A percentile compares a stretch with the other conserved stretches of the same genome.
phyloP scores from a whole-genome alignment of 2,797 vertebrate species.

The Trachurus trachurus region DNA sequence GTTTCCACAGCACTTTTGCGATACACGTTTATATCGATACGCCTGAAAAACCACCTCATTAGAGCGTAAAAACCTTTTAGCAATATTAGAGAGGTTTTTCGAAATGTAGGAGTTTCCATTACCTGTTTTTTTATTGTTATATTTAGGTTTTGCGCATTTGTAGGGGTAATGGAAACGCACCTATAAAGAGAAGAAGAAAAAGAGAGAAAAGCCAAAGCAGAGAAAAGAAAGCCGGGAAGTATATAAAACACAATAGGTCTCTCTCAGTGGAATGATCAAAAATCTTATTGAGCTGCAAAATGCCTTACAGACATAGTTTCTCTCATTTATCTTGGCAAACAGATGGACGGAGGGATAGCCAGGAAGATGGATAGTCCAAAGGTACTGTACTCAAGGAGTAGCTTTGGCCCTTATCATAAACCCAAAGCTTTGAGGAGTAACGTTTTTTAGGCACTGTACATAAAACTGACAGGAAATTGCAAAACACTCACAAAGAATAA shows the following conservation, averaged over 20 bases:
- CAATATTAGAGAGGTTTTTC: no score
- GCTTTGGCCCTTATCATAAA: slow-evolving; percentile 7
- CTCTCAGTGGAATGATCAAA: slow-evolving; percentile 2
- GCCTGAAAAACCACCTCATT: no score
- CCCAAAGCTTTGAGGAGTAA: slow-evolving; percentile 6
- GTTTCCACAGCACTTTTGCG: no score
- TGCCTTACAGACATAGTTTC: neutral
- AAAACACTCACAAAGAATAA: slow-evolving; percentile 1
- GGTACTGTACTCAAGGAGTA: neutral
- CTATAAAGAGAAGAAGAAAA: neutral
- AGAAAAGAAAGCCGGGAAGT: neutral
- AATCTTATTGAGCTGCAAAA: neutral
- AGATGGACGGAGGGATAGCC: neutral
- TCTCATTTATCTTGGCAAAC: slow-evolving; percentile 20
- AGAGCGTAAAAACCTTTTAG: no score
- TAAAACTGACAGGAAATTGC: slow-evolving; percentile 12
- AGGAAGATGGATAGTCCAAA: neutral
- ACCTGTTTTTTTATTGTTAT: no score
- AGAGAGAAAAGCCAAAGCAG: neutral
- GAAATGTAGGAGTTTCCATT: no score
- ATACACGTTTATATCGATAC: no score
- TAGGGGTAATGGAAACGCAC: no score
- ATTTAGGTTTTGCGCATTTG: no score
- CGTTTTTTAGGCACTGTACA: slow-evolving; percentile 17
- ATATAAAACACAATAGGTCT: slow-evolving; percentile 1